phyloP scores from a whole-genome alignment of 30 jellyfish, hydroid and myxozoan genomes.

The Catostylus mosaicus region DNA sequence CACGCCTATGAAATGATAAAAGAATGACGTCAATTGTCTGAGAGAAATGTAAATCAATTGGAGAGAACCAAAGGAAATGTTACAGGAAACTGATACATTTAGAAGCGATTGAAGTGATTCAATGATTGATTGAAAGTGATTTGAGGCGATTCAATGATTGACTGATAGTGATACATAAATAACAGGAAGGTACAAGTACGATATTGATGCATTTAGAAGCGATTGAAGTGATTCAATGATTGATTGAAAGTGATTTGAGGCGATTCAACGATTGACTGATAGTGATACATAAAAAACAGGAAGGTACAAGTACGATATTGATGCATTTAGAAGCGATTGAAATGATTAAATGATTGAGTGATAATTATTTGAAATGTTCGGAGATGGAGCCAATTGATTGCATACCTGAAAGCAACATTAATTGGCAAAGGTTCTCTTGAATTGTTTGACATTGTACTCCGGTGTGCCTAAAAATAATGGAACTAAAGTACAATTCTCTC shows the following conservation, averaged over 20 bases:
- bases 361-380: too few species aligned
- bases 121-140: background rate
- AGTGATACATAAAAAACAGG: background rate
- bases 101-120: background rate
- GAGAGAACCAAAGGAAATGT: too few species aligned
- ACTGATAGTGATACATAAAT: background rate
- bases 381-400: too few species aligned
- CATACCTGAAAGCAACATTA: slow-evolving; percentile 85
- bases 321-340: background rate
- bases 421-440: slow-evolving; percentile 82
- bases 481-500: too few species aligned
- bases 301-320: background rate
- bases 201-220: background rate
- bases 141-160: background rate
- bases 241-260: background rate
- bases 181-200: background rate
- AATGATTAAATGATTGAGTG: background rate
- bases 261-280: background rate
- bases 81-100: too few species aligned
- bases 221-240: background rate
- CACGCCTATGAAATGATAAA: slow-evolving; percentile 70
- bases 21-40: too few species aligned
- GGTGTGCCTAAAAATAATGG: slow-evolving; percentile 66
- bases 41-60: background rate
- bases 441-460: slow-evolving; percentile 87